Evolutionary conservation across 2,888 invertebrate species (phyloP).

Genomic region (Ectemnius lituratus): DNA sequence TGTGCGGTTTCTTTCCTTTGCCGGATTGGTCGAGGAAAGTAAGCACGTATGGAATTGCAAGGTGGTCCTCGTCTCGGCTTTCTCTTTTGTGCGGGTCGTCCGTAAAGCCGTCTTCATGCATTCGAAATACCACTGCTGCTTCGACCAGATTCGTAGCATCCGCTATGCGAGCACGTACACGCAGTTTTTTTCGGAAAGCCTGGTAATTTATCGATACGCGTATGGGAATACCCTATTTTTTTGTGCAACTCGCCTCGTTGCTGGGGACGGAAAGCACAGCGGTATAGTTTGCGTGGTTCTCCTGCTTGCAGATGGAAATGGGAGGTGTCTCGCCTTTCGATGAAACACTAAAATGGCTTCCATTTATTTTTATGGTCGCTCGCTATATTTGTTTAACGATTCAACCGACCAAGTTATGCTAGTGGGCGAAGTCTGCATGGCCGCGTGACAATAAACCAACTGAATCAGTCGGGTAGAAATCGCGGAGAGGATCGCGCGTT

Average conservation of each 20-base stretch:
- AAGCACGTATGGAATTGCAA: conserved; percentile 3
- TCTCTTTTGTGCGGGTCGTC: conserved; percentile 20
- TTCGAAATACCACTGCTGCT: conserved; percentile 23
- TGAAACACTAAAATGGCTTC: neutral
- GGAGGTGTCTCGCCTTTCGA: neutral
- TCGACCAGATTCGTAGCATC: conserved; percentile 14
- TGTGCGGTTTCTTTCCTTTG: neutral
- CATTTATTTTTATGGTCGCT: neutral
- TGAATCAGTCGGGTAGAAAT: conserved; percentile 37
- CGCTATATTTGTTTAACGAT: neutral
- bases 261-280: neutral
- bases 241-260: neutral
- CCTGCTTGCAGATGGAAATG: neutral
- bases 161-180: conserved; percentile 30
- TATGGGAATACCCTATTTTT: neutral
- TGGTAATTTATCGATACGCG: conserved; percentile 38
- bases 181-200: conserved; percentile 40
- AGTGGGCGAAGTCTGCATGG: conserved; percentile 28
- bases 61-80: conserved; percentile 3
- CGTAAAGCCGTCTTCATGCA: conserved; percentile 29
- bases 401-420: conserved; percentile 4
- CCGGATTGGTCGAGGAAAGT: neutral
- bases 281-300: neutral
- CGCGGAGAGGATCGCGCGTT: conserved; percentile 45
- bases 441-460: conserved; percentile 37